Evolutionary conservation across 2,888 invertebrate species (phyloP).

Genomic region (Nipponacmea schrenckii): DNA sequence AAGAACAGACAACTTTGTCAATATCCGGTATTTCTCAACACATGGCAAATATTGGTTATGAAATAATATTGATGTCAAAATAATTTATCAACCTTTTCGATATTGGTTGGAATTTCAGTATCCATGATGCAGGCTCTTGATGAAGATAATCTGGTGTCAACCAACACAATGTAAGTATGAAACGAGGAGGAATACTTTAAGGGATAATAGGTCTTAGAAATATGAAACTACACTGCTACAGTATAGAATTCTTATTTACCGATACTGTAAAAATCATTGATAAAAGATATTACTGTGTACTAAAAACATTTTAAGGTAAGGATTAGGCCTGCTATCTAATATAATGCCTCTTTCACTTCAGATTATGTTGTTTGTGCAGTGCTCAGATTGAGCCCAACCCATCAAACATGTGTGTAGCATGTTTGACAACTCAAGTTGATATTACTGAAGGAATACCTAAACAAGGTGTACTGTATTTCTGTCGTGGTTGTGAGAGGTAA

Average conservation of each 20-base stretch:
- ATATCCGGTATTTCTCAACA: too few relatives aligned
- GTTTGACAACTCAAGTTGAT: constrained; percentile 89
- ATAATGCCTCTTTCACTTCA: constrained; percentile 42
- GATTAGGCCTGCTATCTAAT: background rate
- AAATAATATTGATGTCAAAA: too few relatives aligned
- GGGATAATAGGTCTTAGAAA: too few relatives aligned
- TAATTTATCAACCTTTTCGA: too few relatives aligned
- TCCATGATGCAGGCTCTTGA: background rate
- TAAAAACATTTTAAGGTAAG: background rate
- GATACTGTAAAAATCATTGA: too few relatives aligned
- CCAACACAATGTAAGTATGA: background rate
- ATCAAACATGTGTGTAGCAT: constrained; percentile 96
- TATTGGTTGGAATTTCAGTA: too few relatives aligned
- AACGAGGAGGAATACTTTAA: background rate
- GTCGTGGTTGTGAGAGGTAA: constrained; percentile 90
- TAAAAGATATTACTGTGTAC: background rate
- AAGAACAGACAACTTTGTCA: too few relatives aligned
- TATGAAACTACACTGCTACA: too few relatives aligned
- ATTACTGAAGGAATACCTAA: constrained; percentile 97
- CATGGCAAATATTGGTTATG: too few relatives aligned
- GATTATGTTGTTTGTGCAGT: constrained; percentile 91
- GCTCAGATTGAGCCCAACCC: constrained; percentile 92
- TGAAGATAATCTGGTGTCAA: background rate
- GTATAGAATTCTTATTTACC: too few relatives aligned
- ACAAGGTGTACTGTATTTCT: constrained; percentile 85